Evolutionary conservation across 2,888 invertebrate genomes (phyloP).

Genomic region (Minunthozetes semirufus): DNA sequence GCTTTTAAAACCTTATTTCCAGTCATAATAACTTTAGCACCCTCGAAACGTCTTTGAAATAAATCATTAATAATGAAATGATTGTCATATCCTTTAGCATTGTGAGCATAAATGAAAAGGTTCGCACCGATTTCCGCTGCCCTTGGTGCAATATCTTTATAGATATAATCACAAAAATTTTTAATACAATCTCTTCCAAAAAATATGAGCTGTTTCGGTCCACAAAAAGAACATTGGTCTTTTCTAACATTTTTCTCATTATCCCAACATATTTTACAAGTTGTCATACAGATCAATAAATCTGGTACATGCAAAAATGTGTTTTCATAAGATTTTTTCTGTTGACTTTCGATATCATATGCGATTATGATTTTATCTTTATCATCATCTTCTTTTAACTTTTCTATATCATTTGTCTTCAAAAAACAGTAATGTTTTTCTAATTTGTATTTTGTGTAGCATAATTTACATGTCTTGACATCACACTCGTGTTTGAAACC

Average conservation of each 20-base stretch:
- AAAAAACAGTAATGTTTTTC: conserved; percentile 7
- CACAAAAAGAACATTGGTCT: too few relatives aligned
- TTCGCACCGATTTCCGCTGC: not conserved
- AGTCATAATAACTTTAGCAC: not conserved
- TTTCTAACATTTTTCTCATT: too few relatives aligned
- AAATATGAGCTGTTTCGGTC: not conserved
- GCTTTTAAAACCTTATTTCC: conserved; percentile 28
- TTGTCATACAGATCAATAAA: conserved; percentile 8
- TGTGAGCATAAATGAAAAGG: conserved; percentile 26
- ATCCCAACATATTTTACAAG: not conserved
- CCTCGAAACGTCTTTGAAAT: conserved; percentile 17
- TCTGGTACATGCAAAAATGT: not conserved
- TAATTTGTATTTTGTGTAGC: not conserved
- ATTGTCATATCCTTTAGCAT: conserved; percentile 33
- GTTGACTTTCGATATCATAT: conserved; percentile 17
- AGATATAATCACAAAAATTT: conserved; percentile 44
- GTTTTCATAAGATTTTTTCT: not conserved
- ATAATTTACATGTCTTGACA: not conserved
- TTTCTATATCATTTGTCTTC: not conserved
- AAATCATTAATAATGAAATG: conserved; percentile 33
- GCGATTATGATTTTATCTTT: not conserved
- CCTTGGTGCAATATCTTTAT: conserved; percentile 51
- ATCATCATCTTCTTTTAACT: not conserved
- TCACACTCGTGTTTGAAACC: not conserved
- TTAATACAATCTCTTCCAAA: conserved; percentile 5